These are phyloP conservation scores for Sternarchorhynchus goeldii DNA, from an alignment of 2,797 vertebrate genomes.

Conservation along the genomic window DNA sequence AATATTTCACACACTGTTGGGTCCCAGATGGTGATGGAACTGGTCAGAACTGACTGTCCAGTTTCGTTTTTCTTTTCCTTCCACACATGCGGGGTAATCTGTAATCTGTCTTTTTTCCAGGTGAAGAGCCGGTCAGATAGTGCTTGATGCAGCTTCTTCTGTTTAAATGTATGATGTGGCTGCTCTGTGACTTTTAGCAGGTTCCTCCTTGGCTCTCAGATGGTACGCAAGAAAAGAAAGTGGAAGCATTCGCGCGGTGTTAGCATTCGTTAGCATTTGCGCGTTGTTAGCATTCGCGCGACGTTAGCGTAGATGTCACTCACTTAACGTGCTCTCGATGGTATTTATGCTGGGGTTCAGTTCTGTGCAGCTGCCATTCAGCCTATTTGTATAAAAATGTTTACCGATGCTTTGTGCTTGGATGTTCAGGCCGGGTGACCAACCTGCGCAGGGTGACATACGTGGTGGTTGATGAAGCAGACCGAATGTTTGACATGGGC, in stretches of 20 bases:
- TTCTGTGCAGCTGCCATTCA: slow-evolving; percentile 52
- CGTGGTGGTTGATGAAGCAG: slow-evolving; percentile 96
- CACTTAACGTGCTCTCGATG: slow-evolving; percentile 55
- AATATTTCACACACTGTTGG: too few relatives aligned
- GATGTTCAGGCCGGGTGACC: slow-evolving; percentile 89
- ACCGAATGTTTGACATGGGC: slow-evolving; percentile 99
- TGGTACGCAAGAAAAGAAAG: slow-evolving; percentile 94
- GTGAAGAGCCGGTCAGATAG: slow-evolving; percentile 91
- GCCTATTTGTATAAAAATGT: slow-evolving; percentile 12
- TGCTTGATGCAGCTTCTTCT: slow-evolving; percentile 94
- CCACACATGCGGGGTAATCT: slow-evolving; percentile 99
- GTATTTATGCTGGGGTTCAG: slow-evolving; percentile 58
- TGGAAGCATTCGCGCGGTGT: slow-evolving; percentile 62
- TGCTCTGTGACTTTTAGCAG: slow-evolving; percentile 97
- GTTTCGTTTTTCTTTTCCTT: slow-evolving; percentile 66
- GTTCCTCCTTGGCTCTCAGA: slow-evolving; percentile 88
- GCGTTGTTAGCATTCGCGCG: slow-evolving; percentile 60
- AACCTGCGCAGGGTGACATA: slow-evolving; percentile 94
- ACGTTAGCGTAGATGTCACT: slow-evolving; percentile 46
- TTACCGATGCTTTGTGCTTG: slow-evolving; percentile 34
- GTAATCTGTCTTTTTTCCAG: slow-evolving; percentile 99
- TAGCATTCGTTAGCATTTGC: slow-evolving; percentile 13
- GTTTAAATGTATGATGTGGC: slow-evolving; percentile 98
- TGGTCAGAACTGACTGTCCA: background rate
- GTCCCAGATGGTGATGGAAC: too few relatives aligned